Percentiles rank a stretch among this genome's conserved stretches.
These are phyloP conservation scores for Benitochromis conjunctus DNA, from an alignment of 2,113 vertebrate genomes.

Conservation along the genomic window DNA sequence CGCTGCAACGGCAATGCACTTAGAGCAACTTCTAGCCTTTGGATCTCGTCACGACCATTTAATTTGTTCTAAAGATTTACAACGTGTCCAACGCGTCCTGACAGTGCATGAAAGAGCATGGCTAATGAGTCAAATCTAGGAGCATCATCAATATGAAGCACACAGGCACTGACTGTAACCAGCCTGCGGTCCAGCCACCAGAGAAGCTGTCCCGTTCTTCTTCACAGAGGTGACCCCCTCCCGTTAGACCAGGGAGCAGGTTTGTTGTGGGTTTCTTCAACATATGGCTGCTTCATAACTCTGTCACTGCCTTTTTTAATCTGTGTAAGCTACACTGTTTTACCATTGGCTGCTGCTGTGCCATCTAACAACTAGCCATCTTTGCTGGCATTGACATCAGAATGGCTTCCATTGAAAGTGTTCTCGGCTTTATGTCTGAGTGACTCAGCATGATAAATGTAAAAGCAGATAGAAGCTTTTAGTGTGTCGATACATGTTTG, in stretches of 20 bases:
- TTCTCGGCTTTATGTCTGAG: constrained; percentile 35
- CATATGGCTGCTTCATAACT: constrained; percentile 50
- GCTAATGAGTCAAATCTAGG: constrained; percentile 30
- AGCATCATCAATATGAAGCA: constrained; percentile 20
- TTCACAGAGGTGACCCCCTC: constrained; percentile 1
- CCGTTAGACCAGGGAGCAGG: constrained; percentile 18
- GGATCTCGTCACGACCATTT: background rate
- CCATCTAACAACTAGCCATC: constrained; percentile 41
- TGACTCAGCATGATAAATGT: constrained; percentile 46
- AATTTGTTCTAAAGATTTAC: background rate
- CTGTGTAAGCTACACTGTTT: constrained; percentile 39
- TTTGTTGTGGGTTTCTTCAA: constrained; percentile 41
- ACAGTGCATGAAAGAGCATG: constrained; percentile 58
- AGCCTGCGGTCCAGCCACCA: background rate
- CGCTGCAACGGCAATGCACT: background rate
- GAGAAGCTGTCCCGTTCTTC: background rate
- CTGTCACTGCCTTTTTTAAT: constrained; percentile 42
- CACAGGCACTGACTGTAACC: background rate
- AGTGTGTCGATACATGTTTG: constrained; percentile 35
- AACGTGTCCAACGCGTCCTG: background rate
- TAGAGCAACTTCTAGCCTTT: background rate
- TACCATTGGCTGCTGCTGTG: constrained; percentile 40
- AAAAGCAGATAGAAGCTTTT: background rate
- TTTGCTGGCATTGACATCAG: constrained; percentile 52
- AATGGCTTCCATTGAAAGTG: constrained; percentile 56